These are phyloP conservation scores for Trichoplusia ni DNA, from an alignment of 1,140 invertebrate species.

Conservation along the genomic window DNA sequence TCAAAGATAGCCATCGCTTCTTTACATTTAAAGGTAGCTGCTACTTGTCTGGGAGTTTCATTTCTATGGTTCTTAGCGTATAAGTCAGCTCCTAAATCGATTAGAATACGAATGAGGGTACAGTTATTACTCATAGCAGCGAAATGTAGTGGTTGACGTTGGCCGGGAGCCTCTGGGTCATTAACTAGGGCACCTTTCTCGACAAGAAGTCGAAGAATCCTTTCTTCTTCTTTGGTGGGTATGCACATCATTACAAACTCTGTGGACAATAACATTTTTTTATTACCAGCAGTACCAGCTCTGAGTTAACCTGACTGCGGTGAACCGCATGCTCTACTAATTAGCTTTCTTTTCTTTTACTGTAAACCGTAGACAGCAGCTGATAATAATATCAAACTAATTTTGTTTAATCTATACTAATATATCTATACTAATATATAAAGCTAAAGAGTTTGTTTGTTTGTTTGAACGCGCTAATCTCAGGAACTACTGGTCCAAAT, in stretches of 20 bases:
- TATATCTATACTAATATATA: too few species aligned
- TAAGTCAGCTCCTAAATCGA: slow-evolving; percentile 62
- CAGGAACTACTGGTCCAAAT: too few species aligned
- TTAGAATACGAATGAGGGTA: slow-evolving; percentile 52
- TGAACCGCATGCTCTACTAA: too few species aligned
- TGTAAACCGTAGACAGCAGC: too few species aligned
- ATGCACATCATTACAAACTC: slow-evolving; percentile 72
- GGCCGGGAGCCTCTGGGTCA: slow-evolving; percentile 62
- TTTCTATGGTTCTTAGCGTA: slow-evolving; percentile 55
- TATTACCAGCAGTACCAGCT: too few species aligned
- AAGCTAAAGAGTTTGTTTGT: too few species aligned
- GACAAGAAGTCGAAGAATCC: slow-evolving; percentile 57
- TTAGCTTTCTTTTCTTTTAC: too few species aligned
- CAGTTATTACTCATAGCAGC: slow-evolving; percentile 74
- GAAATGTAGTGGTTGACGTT: slow-evolving; percentile 67
- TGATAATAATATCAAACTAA: too few species aligned
- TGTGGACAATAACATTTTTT: slow-evolving; percentile 36
- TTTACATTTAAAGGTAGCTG: slow-evolving; percentile 57
- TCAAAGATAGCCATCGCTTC: slow-evolving; percentile 53
- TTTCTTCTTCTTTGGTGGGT: slow-evolving; percentile 58
- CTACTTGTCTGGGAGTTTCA: slow-evolving; percentile 63
- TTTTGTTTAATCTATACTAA: too few species aligned
- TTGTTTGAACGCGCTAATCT: too few species aligned
- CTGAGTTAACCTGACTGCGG: too few species aligned
- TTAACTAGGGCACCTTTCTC: slow-evolving; percentile 64